phyloP scores from a whole-genome alignment of 1,140 invertebrate species.

The Bilobella aurantiaca region DNA sequence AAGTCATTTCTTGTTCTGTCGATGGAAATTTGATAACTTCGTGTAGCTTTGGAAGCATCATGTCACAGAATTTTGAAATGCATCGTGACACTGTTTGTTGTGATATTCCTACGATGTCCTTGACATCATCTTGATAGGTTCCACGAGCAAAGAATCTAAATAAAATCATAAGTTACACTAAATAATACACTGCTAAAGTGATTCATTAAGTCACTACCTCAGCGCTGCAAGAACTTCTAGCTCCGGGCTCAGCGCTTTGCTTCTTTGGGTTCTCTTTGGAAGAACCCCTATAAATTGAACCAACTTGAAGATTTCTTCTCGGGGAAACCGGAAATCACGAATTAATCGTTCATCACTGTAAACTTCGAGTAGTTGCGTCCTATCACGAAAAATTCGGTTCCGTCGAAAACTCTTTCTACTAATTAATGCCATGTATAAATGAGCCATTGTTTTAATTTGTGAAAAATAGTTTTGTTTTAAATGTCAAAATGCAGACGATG shows the following conservation, averaged over 20 bases:
- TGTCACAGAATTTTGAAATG: not conserved
- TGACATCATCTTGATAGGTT: constrained; percentile 11
- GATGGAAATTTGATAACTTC: constrained; percentile 9
- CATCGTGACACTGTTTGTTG: not conserved
- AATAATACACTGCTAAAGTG: not conserved
- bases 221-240: constrained; percentile 4
- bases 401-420: not conserved
- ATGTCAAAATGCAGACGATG: not conserved
- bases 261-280: not conserved
- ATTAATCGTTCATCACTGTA: not conserved
- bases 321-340: not conserved
- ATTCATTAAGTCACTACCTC: not conserved
- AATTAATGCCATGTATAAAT: not conserved
- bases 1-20: not conserved
- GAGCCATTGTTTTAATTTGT: not conserved
- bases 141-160: constrained; percentile 7
- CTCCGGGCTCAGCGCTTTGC: not conserved
- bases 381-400: not conserved
- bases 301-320: not conserved
- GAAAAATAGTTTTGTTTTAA: not conserved
- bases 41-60: not conserved
- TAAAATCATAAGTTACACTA: not conserved
- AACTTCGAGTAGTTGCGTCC: not conserved
- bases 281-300: not conserved
- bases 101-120: constrained; percentile 11